Evolutionary conservation across 2,888 invertebrate species (phyloP).

Genomic region (Campoplex capitator): DNA sequence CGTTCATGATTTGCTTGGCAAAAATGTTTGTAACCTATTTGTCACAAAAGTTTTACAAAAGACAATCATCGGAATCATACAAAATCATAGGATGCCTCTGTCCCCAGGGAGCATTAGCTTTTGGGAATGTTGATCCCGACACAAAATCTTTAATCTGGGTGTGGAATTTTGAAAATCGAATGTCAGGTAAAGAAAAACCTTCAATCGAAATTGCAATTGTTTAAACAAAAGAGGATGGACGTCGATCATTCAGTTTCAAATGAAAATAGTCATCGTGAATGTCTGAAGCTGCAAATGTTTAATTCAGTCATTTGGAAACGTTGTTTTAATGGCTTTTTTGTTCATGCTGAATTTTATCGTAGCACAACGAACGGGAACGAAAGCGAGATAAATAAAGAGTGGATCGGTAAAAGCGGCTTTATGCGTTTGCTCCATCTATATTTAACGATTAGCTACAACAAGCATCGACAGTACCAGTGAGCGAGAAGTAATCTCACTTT

Average conservation of each 20-base stretch:
- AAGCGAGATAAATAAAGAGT: constrained; percentile 34
- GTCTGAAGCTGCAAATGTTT: neutral
- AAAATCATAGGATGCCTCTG: no score
- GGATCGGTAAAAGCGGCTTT: constrained; percentile 16
- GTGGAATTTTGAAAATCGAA: no score
- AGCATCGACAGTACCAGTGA: constrained; percentile 22
- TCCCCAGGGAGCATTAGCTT: no score
- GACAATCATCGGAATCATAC: no score
- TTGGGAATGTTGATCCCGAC: no score
- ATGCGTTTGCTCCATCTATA: constrained; percentile 69
- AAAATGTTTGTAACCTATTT: no score
- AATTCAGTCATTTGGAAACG: neutral
- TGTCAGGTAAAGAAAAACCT: neutral
- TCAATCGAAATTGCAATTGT: neutral
- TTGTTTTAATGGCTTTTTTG: neutral
- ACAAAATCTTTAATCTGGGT: no score
- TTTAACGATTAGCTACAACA: constrained; percentile 76
- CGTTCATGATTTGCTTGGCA: no score
- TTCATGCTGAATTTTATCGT: neutral
- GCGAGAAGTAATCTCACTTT: constrained; percentile 48
- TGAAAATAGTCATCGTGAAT: neutral
- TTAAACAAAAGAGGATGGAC: neutral
- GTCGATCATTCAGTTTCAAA: neutral
- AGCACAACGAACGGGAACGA: constrained; percentile 21
- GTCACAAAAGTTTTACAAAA: no score